Conservation (phyloP, 2,113 vertebrate genomes). For the Petromus typicus region DNA sequence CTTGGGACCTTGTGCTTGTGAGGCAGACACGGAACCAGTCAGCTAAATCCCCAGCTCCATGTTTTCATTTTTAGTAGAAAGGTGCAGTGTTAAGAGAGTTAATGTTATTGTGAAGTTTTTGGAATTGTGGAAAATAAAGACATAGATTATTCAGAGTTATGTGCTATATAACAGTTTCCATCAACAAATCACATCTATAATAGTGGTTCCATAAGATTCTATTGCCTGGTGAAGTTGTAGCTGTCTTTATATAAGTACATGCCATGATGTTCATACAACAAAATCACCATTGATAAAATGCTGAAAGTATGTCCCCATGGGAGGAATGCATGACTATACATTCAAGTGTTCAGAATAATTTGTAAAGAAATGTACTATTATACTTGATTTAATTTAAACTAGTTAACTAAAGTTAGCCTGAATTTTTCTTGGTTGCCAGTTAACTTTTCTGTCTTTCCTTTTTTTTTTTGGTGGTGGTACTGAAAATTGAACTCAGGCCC, state of each 20-base stretch:
- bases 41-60: too few species aligned
- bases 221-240: neutral
- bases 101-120: neutral
- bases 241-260: neutral
- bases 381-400: neutral
- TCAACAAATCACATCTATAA: neutral
- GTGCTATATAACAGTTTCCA: neutral
- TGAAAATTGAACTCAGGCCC: too few species aligned
- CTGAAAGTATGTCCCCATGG: neutral
- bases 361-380: neutral
- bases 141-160: neutral
- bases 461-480: too few species aligned
- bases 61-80: neutral
- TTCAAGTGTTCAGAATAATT: neutral
- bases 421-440: neutral
- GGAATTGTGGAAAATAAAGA: neutral
- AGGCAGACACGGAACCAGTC: too few species aligned
- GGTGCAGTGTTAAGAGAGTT: neutral
- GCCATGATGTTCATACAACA: neutral
- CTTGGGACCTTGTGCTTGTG: too few species aligned
- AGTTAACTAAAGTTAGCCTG: neutral
- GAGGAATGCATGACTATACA: neutral
- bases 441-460: neutral
- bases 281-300: neutral
- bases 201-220: neutral